These are phyloP conservation scores for Lampropteryx suffumata DNA, from an alignment of 2,888 invertebrate species.

Conservation along the genomic window DNA sequence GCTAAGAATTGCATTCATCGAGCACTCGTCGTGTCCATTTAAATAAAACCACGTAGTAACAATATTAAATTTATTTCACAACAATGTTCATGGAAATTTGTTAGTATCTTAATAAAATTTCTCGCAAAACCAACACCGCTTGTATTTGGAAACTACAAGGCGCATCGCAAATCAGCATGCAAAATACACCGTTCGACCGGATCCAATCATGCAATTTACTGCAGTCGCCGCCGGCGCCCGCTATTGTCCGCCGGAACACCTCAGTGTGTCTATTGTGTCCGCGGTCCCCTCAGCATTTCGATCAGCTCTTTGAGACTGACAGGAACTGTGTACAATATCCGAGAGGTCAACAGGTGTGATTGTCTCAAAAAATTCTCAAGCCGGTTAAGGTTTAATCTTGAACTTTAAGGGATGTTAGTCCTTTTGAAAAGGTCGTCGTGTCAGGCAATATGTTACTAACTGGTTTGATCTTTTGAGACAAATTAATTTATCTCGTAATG, in stretches of 20 bases:
- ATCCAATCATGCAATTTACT: conserved; percentile 35
- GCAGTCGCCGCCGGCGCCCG: conserved; percentile 23
- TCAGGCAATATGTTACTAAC: conserved; percentile 5
- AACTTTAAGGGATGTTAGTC: conserved; percentile 13
- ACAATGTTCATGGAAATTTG: not conserved
- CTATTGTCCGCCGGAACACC: conserved; percentile 32
- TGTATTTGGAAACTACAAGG: conserved; percentile 12
- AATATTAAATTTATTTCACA: not conserved
- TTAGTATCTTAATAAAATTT: not conserved
- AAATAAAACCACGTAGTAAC: not conserved
- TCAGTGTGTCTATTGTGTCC: conserved; percentile 18
- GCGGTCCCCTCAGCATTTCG: conserved; percentile 18
- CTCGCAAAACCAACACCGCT: conserved; percentile 2
- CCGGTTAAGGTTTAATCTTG: conserved; percentile 20
- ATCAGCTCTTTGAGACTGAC: conserved; percentile 15
- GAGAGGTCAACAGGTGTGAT: conserved; percentile 19
- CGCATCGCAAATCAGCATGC: conserved; percentile 23
- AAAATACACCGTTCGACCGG: conserved; percentile 23
- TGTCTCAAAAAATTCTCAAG: not conserved
- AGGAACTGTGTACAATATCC: conserved; percentile 13
- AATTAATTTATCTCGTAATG: conserved; percentile 6
- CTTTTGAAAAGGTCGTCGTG: conserved; percentile 1
- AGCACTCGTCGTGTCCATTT: conserved; percentile 15
- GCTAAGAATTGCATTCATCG: conserved; percentile 16
- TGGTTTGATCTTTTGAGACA: conserved; percentile 4